Base-by-base conservation (phyloP, 1,140 invertebrate species). In the Antheraea pernyi region DNA sequence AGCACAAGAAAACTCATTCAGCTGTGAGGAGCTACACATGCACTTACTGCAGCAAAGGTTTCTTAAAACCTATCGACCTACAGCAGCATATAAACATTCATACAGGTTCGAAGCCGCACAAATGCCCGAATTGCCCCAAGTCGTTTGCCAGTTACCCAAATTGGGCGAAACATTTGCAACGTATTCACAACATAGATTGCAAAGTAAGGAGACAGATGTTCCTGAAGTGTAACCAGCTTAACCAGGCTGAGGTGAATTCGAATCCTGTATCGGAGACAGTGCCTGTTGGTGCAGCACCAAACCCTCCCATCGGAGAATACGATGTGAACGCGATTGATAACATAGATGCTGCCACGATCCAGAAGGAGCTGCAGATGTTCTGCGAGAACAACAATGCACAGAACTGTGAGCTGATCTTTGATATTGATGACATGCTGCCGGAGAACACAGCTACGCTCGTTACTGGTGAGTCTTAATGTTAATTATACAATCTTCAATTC, bases 71-170 rank as follows among this genome's bases (percentile, higher is more conserved):
- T 3, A 72, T 68, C 3, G 71, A 81, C 3, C 63, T 91, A 9
- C 67, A 79, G 53, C 82, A 89, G 19, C 89, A 92, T 66, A 63
- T 89, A 16, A 89, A 90, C 70, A 75, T 80, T 8, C 89, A 92
- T 67, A 83, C 81, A 0, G 83, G 83, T 9, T 58, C 70, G 2
- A 81, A 79, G 36, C 86, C 83, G 0, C 85, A 85, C 81, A 80
- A 77, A 36, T 91, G 89, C 69, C 70, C 71, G 1, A 66, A 77
- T 11, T 91, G 89, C 53, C 72, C 75, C 0, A 91, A 89, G 73
- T 71, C 82, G 0, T 92, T 92, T 67, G 78, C 83, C 0, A 78
- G 72, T 60, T 75, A 83, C 19, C 78, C 87, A 0, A 92, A 91
- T 68, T 85, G 78, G 74, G 59, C 64, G 59, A 92, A 91, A 72